These are phyloP conservation scores for Ormyrus rosae DNA, from an alignment of 2,888 invertebrate genomes.

Conservation along the genomic window DNA sequence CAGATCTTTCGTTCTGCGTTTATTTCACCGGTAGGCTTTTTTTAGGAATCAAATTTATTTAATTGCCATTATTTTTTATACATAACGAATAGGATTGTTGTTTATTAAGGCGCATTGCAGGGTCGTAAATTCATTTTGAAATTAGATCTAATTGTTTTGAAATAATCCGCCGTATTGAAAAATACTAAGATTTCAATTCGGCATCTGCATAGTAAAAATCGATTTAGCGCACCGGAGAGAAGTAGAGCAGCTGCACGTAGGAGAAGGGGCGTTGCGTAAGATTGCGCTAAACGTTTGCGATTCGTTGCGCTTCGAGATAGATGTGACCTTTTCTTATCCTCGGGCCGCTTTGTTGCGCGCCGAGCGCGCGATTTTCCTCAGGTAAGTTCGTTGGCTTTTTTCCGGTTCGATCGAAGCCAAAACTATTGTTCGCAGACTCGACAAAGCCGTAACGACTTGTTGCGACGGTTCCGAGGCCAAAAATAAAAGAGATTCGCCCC, in stretches of 20 bases:
- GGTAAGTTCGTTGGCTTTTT: constrained; percentile 42
- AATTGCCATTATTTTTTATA: not conserved
- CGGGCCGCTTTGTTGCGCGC: not conserved
- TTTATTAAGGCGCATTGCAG: too few relatives aligned
- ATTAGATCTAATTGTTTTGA: too few relatives aligned
- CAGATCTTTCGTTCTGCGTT: not conserved
- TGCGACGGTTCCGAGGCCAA: constrained; percentile 3
- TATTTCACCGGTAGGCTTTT: not conserved
- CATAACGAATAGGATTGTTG: too few relatives aligned
- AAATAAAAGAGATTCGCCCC: not conserved
- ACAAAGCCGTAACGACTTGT: constrained; percentile 49
- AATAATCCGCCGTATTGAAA: too few relatives aligned
- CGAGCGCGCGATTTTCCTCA: constrained; percentile 36
- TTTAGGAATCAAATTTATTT: not conserved
- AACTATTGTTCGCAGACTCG: constrained; percentile 10
- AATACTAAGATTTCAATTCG: not conserved
- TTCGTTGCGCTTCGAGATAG: constrained; percentile 20
- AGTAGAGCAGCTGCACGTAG: constrained; percentile 4
- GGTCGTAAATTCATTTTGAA: too few relatives aligned
- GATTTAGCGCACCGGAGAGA: not conserved
- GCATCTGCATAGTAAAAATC: not conserved
- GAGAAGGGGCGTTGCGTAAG: constrained; percentile 5
- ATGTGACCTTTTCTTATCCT: constrained; percentile 27
- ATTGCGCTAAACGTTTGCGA: not conserved
- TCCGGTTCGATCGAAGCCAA: not conserved